Conservation (phyloP, 35 echinoderm and acorn worm genomes). For the Antedon bifida region DNA sequence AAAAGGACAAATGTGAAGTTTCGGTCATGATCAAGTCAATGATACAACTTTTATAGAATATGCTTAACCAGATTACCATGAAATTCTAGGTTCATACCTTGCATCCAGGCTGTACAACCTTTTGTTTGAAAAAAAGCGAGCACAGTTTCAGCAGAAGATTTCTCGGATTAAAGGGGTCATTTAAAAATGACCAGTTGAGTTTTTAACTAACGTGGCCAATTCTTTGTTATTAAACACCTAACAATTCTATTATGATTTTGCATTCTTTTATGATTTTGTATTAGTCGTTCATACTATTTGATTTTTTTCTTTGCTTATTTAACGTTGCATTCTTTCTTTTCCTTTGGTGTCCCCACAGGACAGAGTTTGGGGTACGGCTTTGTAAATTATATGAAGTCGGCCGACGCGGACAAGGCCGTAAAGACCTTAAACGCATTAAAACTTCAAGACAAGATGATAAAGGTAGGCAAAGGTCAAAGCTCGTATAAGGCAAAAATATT, state of each 20-base stretch:
- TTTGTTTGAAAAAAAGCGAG: too few species aligned
- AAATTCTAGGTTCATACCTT: too few species aligned
- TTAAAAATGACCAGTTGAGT: background rate
- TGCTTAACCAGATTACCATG: too few species aligned
- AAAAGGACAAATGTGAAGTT: too few species aligned
- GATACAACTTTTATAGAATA: too few species aligned
- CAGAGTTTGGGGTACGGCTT: constrained; percentile 98
- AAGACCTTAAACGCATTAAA: constrained; percentile 81
- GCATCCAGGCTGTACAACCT: too few species aligned
- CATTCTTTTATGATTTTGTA: background rate
- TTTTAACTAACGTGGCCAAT: background rate
- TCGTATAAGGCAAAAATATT: background rate
- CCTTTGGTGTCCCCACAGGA: constrained; percentile 40
- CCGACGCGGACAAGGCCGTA: constrained; percentile 87
- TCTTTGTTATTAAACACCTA: background rate
- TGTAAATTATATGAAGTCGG: constrained; percentile 96
- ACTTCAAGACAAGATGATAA: constrained; percentile 78
- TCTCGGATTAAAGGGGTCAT: background rate
- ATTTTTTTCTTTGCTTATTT: constrained; percentile 9
- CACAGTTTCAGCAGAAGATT: too few species aligned
- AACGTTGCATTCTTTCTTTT: background rate
- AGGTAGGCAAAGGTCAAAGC: constrained; percentile 36
- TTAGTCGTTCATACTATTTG: background rate
- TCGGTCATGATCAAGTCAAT: too few species aligned
- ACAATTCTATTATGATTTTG: background rate